A percentile compares a stretch with the other conserved stretches of the same genome.
These are phyloP conservation scores for Plebejus anna DNA, from an alignment of 2,888 invertebrate genomes.

Conservation along the genomic window DNA sequence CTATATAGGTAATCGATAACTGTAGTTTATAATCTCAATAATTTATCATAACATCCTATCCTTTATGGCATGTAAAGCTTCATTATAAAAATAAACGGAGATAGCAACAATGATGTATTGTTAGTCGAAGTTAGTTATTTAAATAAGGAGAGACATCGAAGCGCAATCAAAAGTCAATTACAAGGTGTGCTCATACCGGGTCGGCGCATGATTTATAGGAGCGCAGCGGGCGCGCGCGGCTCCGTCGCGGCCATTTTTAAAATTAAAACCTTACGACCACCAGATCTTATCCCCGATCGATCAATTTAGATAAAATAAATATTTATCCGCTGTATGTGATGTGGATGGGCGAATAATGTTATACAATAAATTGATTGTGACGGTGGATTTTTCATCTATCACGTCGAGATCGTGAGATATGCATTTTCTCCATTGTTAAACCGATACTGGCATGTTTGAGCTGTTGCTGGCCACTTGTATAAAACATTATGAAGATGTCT, in stretches of 20 bases:
- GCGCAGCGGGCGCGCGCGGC: conserved; percentile 73
- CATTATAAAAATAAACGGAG: conserved; percentile 32
- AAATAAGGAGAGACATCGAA: conserved; percentile 63
- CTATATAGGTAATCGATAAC: conserved; percentile 14
- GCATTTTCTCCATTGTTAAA: conserved; percentile 16
- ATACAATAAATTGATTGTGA: conserved; percentile 75
- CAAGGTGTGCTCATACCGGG: conserved; percentile 70
- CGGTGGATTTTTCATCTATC: conserved; percentile 61
- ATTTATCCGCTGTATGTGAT: conserved; percentile 75
- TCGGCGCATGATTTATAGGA: conserved; percentile 74
- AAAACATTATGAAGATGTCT: neutral
- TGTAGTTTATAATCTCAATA: conserved; percentile 19
- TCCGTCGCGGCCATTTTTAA: conserved; percentile 69
- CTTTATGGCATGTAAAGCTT: conserved; percentile 23
- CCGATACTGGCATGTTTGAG: conserved; percentile 4
- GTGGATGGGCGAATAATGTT: conserved; percentile 75
- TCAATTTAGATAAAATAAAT: conserved; percentile 81
- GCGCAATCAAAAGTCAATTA: conserved; percentile 76
- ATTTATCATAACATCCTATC: conserved; percentile 24
- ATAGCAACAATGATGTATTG: conserved; percentile 42
- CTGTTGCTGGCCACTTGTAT: conserved; percentile 19
- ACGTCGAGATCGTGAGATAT: conserved; percentile 39
- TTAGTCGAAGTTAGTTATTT: conserved; percentile 51
- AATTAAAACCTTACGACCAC: conserved; percentile 64
- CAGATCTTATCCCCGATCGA: conserved; percentile 77